A percentile compares a stretch with the other conserved stretches of the same genome.
Conservation (phyloP, 2,888 invertebrate species). For the Cryptus armator region DNA sequence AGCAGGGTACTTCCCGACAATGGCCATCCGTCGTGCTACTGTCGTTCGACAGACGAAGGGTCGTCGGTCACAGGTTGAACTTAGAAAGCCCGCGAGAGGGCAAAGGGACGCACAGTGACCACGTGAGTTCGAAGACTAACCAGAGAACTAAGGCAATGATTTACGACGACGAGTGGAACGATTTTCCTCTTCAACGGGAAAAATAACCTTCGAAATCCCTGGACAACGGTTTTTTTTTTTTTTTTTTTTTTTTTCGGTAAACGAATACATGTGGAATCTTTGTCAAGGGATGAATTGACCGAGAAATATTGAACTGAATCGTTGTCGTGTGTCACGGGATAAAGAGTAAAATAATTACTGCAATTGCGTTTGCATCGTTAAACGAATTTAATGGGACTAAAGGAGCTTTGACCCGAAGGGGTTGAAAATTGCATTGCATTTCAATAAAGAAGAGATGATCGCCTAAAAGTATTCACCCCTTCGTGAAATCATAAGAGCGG, state of each 20-base stretch:
- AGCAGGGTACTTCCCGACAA: slow-evolving; percentile 70
- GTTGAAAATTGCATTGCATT: slow-evolving; percentile 52
- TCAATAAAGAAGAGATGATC: slow-evolving; percentile 62
- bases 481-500: slow-evolving; percentile 46
- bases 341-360: background rate
- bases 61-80: slow-evolving; percentile 65
- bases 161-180: slow-evolving; percentile 67
- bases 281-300: background rate
- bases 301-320: background rate
- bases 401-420: slow-evolving; percentile 48
- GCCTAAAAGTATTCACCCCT: slow-evolving; percentile 62
- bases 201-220: slow-evolving; percentile 33
- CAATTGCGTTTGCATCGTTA: slow-evolving; percentile 65
- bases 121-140: slow-evolving; percentile 64
- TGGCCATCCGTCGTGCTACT: slow-evolving; percentile 67
- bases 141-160: slow-evolving; percentile 70
- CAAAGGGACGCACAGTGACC: slow-evolving; percentile 58
- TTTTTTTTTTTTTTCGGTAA: slow-evolving; percentile 5
- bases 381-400: slow-evolving; percentile 60
- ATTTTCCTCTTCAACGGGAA: slow-evolving; percentile 62
- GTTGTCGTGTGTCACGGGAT: background rate
- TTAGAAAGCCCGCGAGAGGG: slow-evolving; percentile 50
- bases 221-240: slow-evolving; percentile 37
- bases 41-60: slow-evolving; percentile 57
- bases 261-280: slow-evolving; percentile 11